Percentiles rank a stretch among this genome's conserved stretches.
phyloP scores from a whole-genome alignment of 2,113 vertebrate species.

The Rattus norvegicus region GRCr8 NC_086023.1:58474501-58475000 shows the following conservation, averaged over 20 bases:
- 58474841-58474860: not conserved
- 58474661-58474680: not conserved
- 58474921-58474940: not conserved
- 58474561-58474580: not conserved
- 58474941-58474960: not conserved
- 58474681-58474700: not conserved
- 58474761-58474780: not conserved
- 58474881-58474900: not conserved
- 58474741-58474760: not conserved
- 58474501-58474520: not conserved
- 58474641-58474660: not conserved
- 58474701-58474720: not conserved
- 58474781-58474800: not conserved
- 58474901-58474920: not conserved
- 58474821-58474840: not conserved
- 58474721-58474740: not conserved
- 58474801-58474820: not conserved
- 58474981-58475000: not conserved
- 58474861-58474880: not conserved
- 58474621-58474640: not conserved
- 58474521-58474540: not conserved
- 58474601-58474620: not conserved
- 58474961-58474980: not conserved
- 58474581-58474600: not conserved
- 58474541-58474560: not conserved